Conservation (phyloP, 2,888 invertebrate species). For the Andrena flavipes region DNA sequence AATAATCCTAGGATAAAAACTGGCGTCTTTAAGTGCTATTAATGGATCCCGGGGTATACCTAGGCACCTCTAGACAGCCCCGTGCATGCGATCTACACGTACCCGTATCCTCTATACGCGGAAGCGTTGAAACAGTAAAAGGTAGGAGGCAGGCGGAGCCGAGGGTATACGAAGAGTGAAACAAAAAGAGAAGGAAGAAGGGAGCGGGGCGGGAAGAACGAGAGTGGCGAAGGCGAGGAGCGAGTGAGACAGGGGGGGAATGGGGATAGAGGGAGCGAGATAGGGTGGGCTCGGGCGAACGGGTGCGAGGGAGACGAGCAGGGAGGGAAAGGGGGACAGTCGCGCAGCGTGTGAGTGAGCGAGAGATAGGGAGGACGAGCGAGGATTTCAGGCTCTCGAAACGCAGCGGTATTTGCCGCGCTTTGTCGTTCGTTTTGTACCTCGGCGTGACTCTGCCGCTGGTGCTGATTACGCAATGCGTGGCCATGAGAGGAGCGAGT, state of each 20-base stretch:
- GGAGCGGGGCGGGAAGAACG: background rate
- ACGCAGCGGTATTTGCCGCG: constrained; percentile 76
- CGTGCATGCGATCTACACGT: constrained; percentile 42
- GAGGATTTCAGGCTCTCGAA: constrained; percentile 71
- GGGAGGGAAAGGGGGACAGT: constrained; percentile 7
- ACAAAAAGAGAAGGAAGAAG: constrained; percentile 31
- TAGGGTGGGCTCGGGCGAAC: background rate
- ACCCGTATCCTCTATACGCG: constrained; percentile 66
- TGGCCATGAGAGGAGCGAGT: constrained; percentile 83
- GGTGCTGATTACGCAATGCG: constrained; percentile 83
- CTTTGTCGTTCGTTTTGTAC: constrained; percentile 79
- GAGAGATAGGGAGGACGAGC: constrained; percentile 59
- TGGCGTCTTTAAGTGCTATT: constrained; percentile 55
- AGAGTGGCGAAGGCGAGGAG: background rate
- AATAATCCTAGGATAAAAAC: constrained; percentile 67
- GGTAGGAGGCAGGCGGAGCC: constrained; percentile 39
- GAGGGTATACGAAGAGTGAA: constrained; percentile 17
- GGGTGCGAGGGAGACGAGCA: background rate
- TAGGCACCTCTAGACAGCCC: constrained; percentile 34
- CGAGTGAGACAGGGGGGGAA: constrained; percentile 5
- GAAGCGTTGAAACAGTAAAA: constrained; percentile 61
- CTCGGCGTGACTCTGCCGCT: constrained; percentile 76
- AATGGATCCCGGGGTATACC: constrained; percentile 56
- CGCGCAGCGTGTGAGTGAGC: background rate
- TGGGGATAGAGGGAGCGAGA: constrained; percentile 12